Percentiles rank a stretch among this genome's conserved stretches.
phyloP scores from a whole-genome alignment of 2,797 vertebrate species.

The Chiloscyllium punctatum region DNA sequence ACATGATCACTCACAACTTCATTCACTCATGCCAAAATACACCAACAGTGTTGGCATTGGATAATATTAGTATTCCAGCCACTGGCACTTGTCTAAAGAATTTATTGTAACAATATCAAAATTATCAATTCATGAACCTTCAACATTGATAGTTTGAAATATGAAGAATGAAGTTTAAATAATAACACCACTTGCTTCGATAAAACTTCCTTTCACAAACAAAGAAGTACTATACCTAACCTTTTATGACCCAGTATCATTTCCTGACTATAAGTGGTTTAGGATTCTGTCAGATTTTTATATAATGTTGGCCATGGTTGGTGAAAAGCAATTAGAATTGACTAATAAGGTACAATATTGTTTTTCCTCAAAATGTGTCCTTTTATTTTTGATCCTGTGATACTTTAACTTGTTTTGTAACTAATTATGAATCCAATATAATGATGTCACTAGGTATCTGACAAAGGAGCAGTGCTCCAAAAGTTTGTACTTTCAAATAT shows the following conservation, averaged over 20 bases:
- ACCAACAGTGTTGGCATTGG: not conserved
- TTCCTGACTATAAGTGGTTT: conserved; percentile 7
- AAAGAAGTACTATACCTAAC: not conserved
- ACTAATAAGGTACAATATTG: not conserved
- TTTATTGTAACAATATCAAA: not conserved
- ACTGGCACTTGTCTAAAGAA: not conserved
- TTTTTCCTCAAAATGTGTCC: not conserved
- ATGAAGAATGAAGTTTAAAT: not conserved
- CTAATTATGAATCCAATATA: not conserved
- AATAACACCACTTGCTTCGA: not conserved
- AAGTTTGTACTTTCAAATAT: too few relatives aligned
- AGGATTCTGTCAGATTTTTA: conserved; percentile 15
- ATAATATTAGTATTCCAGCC: not conserved
- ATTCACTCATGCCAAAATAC: not conserved
- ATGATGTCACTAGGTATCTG: too few relatives aligned
- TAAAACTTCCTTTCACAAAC: not conserved
- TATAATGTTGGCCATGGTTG: not conserved
- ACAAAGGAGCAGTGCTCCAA: too few relatives aligned
- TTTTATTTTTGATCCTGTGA: not conserved
- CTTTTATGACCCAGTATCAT: not conserved
- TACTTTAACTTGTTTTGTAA: not conserved
- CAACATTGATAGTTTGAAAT: not conserved
- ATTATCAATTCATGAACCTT: not conserved
- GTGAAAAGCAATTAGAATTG: conserved; percentile 11
- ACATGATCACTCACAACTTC: not conserved